Conservation (phyloP, 2,113 vertebrate genomes). For the Myrmophylax atrothorax region DNA sequence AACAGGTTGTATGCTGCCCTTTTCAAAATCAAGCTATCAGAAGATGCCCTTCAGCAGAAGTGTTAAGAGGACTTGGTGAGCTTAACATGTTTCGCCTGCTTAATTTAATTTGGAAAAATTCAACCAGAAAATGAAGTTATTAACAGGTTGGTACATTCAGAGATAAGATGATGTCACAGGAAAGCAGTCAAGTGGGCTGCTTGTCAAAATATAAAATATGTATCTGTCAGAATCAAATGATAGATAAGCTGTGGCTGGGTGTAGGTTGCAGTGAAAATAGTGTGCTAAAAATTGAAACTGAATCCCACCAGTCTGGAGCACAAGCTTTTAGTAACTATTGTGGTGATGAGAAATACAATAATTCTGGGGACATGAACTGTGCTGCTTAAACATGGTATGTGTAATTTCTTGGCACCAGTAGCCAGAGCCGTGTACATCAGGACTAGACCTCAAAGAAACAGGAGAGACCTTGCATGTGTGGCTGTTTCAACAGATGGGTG, state of each 20-base stretch:
- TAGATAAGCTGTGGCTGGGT: slow-evolving; percentile 68
- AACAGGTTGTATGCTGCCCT: slow-evolving; percentile 78
- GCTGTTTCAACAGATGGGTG: background rate
- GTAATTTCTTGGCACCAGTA: background rate
- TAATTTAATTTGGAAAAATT: slow-evolving; percentile 85
- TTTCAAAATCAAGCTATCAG: slow-evolving; percentile 76
- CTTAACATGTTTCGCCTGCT: slow-evolving; percentile 76
- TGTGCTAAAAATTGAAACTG: slow-evolving; percentile 34
- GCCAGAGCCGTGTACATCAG: background rate
- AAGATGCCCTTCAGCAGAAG: slow-evolving; percentile 78
- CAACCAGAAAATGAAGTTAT: slow-evolving; percentile 86
- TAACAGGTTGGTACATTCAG: slow-evolving; percentile 76
- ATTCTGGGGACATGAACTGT: slow-evolving; percentile 24
- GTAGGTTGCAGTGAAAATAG: slow-evolving; percentile 53
- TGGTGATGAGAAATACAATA: slow-evolving; percentile 16
- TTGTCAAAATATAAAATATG: slow-evolving; percentile 82
- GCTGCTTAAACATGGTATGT: rapidly evolving
- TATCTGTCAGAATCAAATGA: slow-evolving; percentile 75
- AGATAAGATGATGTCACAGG: slow-evolving; percentile 72
- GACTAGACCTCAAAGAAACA: background rate
- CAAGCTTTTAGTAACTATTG: slow-evolving; percentile 56
- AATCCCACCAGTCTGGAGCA: slow-evolving; percentile 59
- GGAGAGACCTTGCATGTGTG: background rate
- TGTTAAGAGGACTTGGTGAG: slow-evolving; percentile 80
- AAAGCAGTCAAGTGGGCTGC: slow-evolving; percentile 75